Evolutionary conservation across 2,797 vertebrate species (phyloP), one percentile per base, ranked within the genome.

Genomic region (Clarias platycephalus): DNA sequence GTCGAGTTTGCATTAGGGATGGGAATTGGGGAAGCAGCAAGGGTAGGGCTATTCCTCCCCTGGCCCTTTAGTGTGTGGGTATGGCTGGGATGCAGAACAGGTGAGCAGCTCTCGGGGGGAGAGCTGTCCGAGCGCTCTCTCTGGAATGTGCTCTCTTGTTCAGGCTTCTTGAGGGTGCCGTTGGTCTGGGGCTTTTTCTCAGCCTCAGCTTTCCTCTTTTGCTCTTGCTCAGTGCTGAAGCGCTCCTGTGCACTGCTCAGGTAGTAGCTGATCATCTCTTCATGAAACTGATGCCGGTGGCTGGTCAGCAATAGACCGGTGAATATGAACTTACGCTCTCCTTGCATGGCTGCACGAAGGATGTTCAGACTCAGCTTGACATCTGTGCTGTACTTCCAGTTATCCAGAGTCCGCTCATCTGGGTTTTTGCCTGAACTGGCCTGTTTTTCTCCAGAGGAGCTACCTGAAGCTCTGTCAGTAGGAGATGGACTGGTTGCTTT

Each of bases 311-410:
- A 95, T 58, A 99, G 96, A 79, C 97, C 98, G 0, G 98, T 98
- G 82, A 99, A 99, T 91, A 99, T 99, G 92, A 99, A 99, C 92
- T 99, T 99, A 40, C 98, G 96, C 90, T 99, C 98, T 7, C 98
- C 98, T 90, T 99, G 98, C 98, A 99, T 99, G 94, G 98, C 98
- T 15, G 98, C 98, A 85, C 98, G 94, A 91, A 99, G 93, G 92
- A 99, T 99, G 92, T 98, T 99, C 88, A 99, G 96, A 93, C 98
- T 99, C 86, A 99, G 97, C 94, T 98, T 99, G 87, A 99, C 98
- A 31, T 99, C 98, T 0, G 98, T 99, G 94, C 98, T 99, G 94
- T 99, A 99, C 89, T 97, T 99, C 97, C 97, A 99, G 7, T 96
- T 94, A 85, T 98, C 97, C 66, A 96, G 86, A 62, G 93, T 93